Evolutionary conservation across 2,113 vertebrate genomes (phyloP).

Genomic region (Hemiprocne comata): DNA sequence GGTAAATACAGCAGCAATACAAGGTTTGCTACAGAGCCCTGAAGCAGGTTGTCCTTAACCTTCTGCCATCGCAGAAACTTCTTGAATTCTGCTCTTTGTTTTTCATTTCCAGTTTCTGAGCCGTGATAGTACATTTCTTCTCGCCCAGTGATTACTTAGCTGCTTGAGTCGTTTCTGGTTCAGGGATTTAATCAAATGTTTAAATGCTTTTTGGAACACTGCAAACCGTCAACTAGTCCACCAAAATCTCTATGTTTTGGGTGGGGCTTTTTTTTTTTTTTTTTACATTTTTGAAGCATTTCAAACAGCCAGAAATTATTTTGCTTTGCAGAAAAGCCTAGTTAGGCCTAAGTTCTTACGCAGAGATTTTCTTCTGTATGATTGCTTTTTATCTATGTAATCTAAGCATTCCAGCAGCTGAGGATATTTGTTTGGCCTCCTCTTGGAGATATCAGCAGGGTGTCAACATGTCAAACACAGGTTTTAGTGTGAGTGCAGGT

Average conservation of each 20-base stretch:
- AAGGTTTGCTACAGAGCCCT: background rate
- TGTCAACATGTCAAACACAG: accelerated
- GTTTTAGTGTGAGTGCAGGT: background rate
- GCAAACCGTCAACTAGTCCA: background rate
- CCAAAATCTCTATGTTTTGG: background rate
- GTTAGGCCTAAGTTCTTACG: background rate
- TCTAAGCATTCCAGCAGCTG: background rate
- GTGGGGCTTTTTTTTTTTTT: background rate
- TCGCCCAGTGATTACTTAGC: background rate
- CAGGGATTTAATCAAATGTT: background rate
- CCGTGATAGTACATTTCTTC: background rate
- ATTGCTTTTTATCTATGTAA: background rate
- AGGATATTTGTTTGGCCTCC: background rate
- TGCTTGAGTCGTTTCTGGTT: background rate
- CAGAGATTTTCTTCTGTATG: background rate
- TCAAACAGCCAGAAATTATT: background rate
- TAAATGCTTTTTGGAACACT: constrained; percentile 2
- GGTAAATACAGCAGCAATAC: background rate
- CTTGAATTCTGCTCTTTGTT: constrained; percentile 37
- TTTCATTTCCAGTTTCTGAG: background rate
- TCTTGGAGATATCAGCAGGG: background rate
- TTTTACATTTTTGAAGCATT: background rate
- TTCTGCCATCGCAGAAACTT: background rate
- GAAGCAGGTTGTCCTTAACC: background rate
- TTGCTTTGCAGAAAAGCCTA: background rate